phyloP scores from a whole-genome alignment of 2,888 invertebrate species.

The Leptinotarsa tumamoca region DNA sequence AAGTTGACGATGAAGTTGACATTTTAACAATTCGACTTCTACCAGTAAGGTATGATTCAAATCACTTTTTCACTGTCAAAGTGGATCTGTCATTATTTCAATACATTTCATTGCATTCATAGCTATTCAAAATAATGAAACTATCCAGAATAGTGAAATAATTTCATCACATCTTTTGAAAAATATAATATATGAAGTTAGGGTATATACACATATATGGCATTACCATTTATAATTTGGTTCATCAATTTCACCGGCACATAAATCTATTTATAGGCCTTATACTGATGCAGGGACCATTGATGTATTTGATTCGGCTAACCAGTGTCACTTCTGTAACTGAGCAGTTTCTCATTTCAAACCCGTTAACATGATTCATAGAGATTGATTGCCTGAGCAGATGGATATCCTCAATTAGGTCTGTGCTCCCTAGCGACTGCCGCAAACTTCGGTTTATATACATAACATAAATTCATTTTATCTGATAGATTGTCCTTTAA shows the following conservation, averaged over 20 bases:
- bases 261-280: not conserved
- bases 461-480: conserved; percentile 30
- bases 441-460: conserved; percentile 23
- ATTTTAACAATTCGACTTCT: too few species aligned
- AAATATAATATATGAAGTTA: too few species aligned
- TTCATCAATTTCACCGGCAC: not conserved
- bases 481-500: conserved; percentile 41
- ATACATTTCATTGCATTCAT: too few species aligned
- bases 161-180: too few species aligned
- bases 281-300: not conserved
- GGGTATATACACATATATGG: too few species aligned
- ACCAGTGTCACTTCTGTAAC: conserved; percentile 13
- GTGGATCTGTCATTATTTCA: too few species aligned
- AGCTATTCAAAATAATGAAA: too few species aligned
- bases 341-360: conserved; percentile 16
- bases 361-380: conserved; percentile 42
- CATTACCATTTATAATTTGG: too few species aligned
- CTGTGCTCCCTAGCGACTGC: conserved; percentile 24
- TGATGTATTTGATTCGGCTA: not conserved
- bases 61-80: too few species aligned
- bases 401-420: conserved; percentile 42
- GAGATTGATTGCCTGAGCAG: conserved; percentile 44
- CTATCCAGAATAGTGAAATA: too few species aligned
- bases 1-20: too few species aligned
- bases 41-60: too few species aligned